Evolutionary conservation across 2,113 vertebrate genomes (phyloP).

Genomic region (Tenebrosternarchus preto): DNA sequence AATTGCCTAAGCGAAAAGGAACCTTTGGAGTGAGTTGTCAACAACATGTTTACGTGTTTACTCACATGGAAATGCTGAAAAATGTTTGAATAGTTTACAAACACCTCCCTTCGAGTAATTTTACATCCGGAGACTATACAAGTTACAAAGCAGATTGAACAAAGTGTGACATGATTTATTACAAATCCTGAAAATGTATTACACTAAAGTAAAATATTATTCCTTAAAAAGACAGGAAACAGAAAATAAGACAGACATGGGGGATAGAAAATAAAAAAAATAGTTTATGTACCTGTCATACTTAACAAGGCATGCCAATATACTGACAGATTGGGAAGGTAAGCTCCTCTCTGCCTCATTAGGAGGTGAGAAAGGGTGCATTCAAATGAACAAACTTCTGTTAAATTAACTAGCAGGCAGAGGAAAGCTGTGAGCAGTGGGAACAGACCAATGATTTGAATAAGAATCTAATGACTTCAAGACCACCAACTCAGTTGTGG

Average conservation of each 20-base stretch:
- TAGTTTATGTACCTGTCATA: background rate
- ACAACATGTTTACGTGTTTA: background rate
- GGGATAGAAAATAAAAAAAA: background rate
- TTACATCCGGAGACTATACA: background rate
- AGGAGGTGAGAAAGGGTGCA: conserved; percentile 1
- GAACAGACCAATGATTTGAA: conserved; percentile 4
- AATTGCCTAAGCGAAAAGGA: background rate
- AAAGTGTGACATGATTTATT: background rate
- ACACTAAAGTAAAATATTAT: too few relatives aligned
- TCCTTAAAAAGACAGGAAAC: background rate
- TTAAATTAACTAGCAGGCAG: conserved; percentile 3
- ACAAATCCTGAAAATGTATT: background rate
- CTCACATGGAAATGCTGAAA: conserved; percentile 4
- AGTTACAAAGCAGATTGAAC: background rate
- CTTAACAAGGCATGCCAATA: background rate
- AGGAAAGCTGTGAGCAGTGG: background rate
- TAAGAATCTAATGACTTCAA: conserved; percentile 32
- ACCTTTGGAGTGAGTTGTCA: conserved; percentile 23
- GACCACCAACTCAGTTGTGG: conserved; percentile 37
- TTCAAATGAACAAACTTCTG: conserved; percentile 8
- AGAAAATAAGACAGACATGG: background rate
- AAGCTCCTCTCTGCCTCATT: conserved; percentile 1
- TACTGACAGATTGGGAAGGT: background rate
- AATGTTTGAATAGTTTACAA: background rate
- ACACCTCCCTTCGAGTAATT: too few relatives aligned